Evolutionary conservation across 2,888 invertebrate genomes (phyloP).

Genomic region (Mythimna pallens): DNA sequence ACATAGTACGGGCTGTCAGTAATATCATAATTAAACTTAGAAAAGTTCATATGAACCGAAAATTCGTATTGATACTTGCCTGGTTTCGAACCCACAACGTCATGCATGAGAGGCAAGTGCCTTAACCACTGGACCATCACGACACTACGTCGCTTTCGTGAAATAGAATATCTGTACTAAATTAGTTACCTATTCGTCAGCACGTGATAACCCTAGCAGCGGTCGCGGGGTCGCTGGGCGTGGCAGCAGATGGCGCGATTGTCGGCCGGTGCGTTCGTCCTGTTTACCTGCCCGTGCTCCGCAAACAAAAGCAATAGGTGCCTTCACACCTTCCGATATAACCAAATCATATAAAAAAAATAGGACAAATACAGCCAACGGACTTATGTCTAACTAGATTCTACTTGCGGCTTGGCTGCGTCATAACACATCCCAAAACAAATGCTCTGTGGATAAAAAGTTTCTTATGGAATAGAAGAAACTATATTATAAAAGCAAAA

Average conservation of each 20-base stretch:
- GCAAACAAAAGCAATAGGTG: conserved; percentile 67
- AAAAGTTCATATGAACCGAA: too few relatives aligned
- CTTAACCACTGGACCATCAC: too few relatives aligned
- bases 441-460: too few relatives aligned
- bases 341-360: background rate
- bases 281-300: conserved; percentile 77
- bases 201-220: conserved; percentile 42
- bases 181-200: conserved; percentile 32
- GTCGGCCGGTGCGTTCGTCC: conserved; percentile 72
- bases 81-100: too few relatives aligned
- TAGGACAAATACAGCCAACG: background rate
- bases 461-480: too few relatives aligned
- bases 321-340: conserved; percentile 34
- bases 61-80: too few relatives aligned
- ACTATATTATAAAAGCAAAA: too few relatives aligned
- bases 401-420: background rate
- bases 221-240: conserved; percentile 79
- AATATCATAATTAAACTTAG: too few relatives aligned
- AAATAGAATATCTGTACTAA: background rate
- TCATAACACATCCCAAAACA: background rate
- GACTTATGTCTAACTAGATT: background rate
- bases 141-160: too few relatives aligned
- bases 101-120: too few relatives aligned
- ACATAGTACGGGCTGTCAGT: too few relatives aligned
- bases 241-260: conserved; percentile 80